Conservation (phyloP, 2,797 vertebrate genomes). For the Scarus forsteni region DNA sequence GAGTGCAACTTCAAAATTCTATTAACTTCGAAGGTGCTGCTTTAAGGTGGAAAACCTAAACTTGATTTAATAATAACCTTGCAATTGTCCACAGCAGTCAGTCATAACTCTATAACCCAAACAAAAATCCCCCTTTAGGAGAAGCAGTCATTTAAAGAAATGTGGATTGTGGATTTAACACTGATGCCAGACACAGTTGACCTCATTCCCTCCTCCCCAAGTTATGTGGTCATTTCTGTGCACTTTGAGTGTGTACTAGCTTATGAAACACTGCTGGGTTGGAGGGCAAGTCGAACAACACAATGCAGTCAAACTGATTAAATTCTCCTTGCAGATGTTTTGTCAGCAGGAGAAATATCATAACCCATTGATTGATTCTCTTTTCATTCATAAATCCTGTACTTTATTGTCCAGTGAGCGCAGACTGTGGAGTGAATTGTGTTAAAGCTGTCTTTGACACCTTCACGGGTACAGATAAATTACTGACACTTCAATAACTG, state of each 20-base stretch:
- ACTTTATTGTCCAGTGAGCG: conserved; percentile 61
- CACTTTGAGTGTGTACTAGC: conserved; percentile 39
- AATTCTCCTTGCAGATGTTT: conserved; percentile 63
- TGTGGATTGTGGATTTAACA: conserved; percentile 53
- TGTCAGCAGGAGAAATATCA: conserved; percentile 69
- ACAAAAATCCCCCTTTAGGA: conserved; percentile 2
- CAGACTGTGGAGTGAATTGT: conserved; percentile 50
- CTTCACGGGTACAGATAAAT: conserved; percentile 73
- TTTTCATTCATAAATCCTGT: conserved; percentile 69
- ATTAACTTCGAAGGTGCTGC: no score
- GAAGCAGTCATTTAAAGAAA: conserved; percentile 23
- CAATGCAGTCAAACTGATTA: conserved; percentile 66
- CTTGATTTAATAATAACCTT: conserved; percentile 1
- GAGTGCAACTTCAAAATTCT: background rate
- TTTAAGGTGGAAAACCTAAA: background rate
- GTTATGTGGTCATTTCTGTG: conserved; percentile 49
- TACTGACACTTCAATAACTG: conserved; percentile 73
- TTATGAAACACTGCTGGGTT: conserved; percentile 75
- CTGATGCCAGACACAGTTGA: conserved; percentile 45
- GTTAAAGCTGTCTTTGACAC: conserved; percentile 64
- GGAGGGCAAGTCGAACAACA: conserved; percentile 66
- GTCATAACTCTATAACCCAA: conserved; percentile 14
- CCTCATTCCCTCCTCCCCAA: conserved; percentile 53
- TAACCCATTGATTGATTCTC: conserved; percentile 62
- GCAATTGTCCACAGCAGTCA: conserved; percentile 2